Evolutionary conservation across 2,113 vertebrate genomes (phyloP), one percentile per base, ranked within the genome.

Genomic region (Lampris incognitus): DNA sequence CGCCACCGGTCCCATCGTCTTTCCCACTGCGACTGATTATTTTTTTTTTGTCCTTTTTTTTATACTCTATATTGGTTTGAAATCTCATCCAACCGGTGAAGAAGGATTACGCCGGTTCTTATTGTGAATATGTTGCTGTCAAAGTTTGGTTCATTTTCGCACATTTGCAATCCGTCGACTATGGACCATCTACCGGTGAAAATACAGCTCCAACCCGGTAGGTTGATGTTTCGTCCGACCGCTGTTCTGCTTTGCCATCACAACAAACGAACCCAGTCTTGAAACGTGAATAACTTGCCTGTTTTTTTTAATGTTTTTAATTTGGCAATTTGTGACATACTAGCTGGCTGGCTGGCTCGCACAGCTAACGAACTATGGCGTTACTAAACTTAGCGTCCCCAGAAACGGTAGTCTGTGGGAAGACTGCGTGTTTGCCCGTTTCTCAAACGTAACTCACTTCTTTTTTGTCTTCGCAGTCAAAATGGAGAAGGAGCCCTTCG

Each of bases 151-250:
- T 99, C 97, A 65, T 93, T 99, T 91, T 97, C 97, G 80, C 97
- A 98, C 13, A 97, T 99, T 85, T 98, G 96, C 94, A 96, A 92
- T 82, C 96, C 96, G 4, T 91, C 93, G 51, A 96, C 94, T 67
- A 97, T 97, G 95, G 97, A 99, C 42, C 96, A 97, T 78, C 93
- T 99, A 70, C 97, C 97, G n/a, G 97, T 96, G 89, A 98, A 98
- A 87, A 96, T 98, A 72, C 94, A 95, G 87, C 94, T 98, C 39
- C 97, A 95, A 89, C 92, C 97, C 86, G 97, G 97, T 98, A 94
- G 55, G 89, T 89, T 5, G n/a, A n/a, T n/a, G 1, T 3, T 1
- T 0, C 38, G 13, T 10, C 68, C 8, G 37, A 6, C 13, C 37
- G 51, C 10, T 13, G 1, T 11, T 42, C 4, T 46, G 7, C 44